Evolutionary conservation across 2,797 vertebrate genomes (phyloP), one percentile per base, ranked within the genome.

Genomic region (Heterohyrax brucei): DNA sequence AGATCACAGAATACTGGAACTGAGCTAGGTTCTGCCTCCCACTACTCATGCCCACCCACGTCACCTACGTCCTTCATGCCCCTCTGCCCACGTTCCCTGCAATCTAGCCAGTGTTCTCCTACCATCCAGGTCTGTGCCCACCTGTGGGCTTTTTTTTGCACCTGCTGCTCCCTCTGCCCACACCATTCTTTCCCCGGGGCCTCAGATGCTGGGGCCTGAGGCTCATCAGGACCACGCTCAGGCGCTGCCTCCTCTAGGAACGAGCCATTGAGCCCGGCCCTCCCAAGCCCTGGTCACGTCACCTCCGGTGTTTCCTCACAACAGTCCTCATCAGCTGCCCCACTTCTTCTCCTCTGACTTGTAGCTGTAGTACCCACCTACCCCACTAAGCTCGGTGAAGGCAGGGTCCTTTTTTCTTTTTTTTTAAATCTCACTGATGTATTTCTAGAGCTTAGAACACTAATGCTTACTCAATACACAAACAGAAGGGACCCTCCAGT

Each of bases 41-140:
- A 28, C 6, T 39, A 62, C 22, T 28, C 9, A 39, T 13, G 0
- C 16, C 4, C 33, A 4, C n/a, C 30, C 26, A 1, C 4, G 13
- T 39, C 39, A 39, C 39, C 39, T 39, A 39, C 39, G 21, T 39
- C 48, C 33, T 10, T 33, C 30, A 62, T 62, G 44, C 10, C 39
- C 50, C n/a, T 62, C n/a, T n/a, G 76, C 8, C 9, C 28, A 14
- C 22, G 16, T 66, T 75, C 18, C 16, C 22, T 48, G 44, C 26
- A 46, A 26, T 1, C 1, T 1, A 81, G 14, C 19, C 16, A 12
- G 44, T 0, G 0, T 33, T 48, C 28, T 59, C 7, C 30, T 1
- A 24, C 9, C 18, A 78, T 8, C 12, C 1, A 14, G 22, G 3
- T 16, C 8, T 13, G 19, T 3, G 9, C 39, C 70, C 30, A 64